These are phyloP conservation scores for Aspidapion aeneum DNA, from an alignment of 2,888 invertebrate genomes.

Conservation along the genomic window DNA sequence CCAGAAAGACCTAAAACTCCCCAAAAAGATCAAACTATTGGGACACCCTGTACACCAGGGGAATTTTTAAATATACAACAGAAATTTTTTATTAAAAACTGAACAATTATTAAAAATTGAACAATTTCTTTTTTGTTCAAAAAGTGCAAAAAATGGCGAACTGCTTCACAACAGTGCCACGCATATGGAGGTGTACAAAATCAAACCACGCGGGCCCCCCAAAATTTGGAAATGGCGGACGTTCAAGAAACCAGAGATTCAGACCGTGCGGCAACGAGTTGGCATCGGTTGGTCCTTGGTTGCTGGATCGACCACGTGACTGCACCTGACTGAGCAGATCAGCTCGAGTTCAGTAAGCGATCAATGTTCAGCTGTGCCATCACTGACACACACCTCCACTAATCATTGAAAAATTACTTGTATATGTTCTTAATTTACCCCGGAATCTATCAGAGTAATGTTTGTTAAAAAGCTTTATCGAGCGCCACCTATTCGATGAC, in stretches of 20 bases:
- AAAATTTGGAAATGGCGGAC: slow-evolving; percentile 62
- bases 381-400: slow-evolving; percentile 58
- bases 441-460: no score
- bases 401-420: background rate
- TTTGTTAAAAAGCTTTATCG: no score
- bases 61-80: no score
- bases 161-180: slow-evolving; percentile 53
- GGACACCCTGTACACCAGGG: no score
- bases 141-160: slow-evolving; percentile 55
- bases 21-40: no score
- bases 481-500: no score
- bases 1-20: no score
- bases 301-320: slow-evolving; percentile 60
- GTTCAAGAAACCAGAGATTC: slow-evolving; percentile 56
- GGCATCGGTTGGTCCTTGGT: slow-evolving; percentile 56
- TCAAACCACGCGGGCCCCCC: slow-evolving; percentile 55
- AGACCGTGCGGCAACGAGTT: slow-evolving; percentile 49
- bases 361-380: slow-evolving; percentile 62
- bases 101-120: no score
- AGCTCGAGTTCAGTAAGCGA: slow-evolving; percentile 51
- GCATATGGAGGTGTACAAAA: slow-evolving; percentile 54
- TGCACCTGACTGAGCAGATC: slow-evolving; percentile 63
- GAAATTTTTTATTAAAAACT: no score
- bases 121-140: no score
- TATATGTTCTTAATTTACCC: slow-evolving; percentile 27